Evolutionary conservation across 2,113 vertebrate genomes (phyloP).

Genomic region (Aythya baeri): DNA sequence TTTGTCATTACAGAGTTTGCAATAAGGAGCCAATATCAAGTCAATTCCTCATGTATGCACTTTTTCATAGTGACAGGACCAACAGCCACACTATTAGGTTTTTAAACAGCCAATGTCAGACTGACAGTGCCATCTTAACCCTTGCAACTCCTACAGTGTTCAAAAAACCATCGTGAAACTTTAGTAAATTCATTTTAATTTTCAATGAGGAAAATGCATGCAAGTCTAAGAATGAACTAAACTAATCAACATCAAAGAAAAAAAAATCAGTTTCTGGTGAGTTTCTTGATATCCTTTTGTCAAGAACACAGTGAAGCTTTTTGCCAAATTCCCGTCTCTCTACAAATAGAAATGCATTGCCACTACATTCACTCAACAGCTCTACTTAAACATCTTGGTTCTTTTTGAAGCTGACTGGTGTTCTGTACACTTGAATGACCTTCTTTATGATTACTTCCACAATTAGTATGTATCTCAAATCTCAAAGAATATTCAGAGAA

Average conservation of each 20-base stretch:
- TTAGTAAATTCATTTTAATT: background rate
- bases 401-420: background rate
- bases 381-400: background rate
- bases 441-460: background rate
- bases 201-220: background rate
- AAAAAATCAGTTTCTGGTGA: background rate
- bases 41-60: background rate
- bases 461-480: conserved; percentile 36
- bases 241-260: background rate
- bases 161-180: background rate
- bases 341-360: background rate
- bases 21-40: background rate
- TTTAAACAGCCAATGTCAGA: background rate
- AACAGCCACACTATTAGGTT: background rate
- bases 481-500: background rate
- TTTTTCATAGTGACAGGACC: background rate
- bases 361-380: background rate
- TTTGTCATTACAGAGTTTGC: background rate
- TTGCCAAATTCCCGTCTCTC: background rate
- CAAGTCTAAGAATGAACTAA: background rate
- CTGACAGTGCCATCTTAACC: background rate
- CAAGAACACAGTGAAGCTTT: background rate
- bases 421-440: background rate
- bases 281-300: background rate
- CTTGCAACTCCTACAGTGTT: background rate